Evolutionary conservation across 2,888 invertebrate species (phyloP).

Genomic region (Standfussiana lucernea): DNA sequence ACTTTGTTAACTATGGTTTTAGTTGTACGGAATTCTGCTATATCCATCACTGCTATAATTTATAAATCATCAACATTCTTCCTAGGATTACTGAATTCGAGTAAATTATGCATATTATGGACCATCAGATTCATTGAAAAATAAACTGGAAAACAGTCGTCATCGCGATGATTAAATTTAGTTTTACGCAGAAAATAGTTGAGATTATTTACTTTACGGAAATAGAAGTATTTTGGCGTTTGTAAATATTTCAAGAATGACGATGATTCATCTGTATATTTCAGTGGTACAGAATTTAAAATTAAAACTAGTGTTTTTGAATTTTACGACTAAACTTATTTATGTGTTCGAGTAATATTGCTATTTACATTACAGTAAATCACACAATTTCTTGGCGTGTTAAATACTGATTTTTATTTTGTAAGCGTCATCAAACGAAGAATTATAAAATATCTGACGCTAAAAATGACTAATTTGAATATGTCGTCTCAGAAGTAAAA

Average conservation of each 20-base stretch:
- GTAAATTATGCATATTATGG: slow-evolving; percentile 39
- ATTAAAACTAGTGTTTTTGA: slow-evolving; percentile 34
- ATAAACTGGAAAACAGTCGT: slow-evolving; percentile 32
- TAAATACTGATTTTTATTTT: slow-evolving; percentile 48
- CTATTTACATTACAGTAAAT: slow-evolving; percentile 62
- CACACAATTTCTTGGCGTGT: slow-evolving; percentile 36
- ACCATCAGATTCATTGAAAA: slow-evolving; percentile 20
- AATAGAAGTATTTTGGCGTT: slow-evolving; percentile 49
- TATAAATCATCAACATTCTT: slow-evolving; percentile 6
- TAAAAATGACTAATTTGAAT: slow-evolving; percentile 21
- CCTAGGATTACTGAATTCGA: background rate
- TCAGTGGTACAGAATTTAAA: slow-evolving; percentile 19
- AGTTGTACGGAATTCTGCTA: background rate
- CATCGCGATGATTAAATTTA: slow-evolving; percentile 41
- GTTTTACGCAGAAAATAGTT: slow-evolving; percentile 37
- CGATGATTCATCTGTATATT: slow-evolving; percentile 49
- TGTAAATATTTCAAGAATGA: slow-evolving; percentile 61
- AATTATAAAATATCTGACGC: slow-evolving; percentile 1
- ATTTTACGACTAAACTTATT: slow-evolving; percentile 26
- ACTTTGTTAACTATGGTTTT: background rate
- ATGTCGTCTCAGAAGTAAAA: background rate
- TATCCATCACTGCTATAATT: slow-evolving; percentile 1
- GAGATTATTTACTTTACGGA: slow-evolving; percentile 46
- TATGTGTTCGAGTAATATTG: slow-evolving; percentile 45
- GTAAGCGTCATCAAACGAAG: slow-evolving; percentile 33